Conservation (phyloP, 1,140 invertebrate genomes). For the Drosophila trapezifrons region DNA sequence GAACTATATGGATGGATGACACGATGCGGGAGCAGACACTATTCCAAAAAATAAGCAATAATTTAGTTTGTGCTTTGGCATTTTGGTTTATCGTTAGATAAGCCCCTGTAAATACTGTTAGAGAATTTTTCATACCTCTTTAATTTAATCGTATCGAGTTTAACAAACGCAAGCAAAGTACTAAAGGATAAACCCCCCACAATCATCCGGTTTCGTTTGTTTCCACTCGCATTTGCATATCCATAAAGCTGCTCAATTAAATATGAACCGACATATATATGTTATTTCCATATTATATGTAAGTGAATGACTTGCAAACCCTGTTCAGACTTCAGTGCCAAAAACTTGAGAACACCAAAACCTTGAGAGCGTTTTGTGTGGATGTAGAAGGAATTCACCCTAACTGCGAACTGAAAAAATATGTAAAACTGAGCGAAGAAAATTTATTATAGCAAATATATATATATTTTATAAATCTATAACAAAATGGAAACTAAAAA, state of each 20-base stretch:
- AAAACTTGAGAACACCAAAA: conserved; percentile 51
- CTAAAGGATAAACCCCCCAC: conserved; percentile 30
- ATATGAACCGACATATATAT: conserved; percentile 15
- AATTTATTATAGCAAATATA: conserved; percentile 57
- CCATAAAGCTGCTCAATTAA: conserved; percentile 62
- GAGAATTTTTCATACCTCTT: conserved; percentile 78
- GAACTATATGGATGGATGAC: conserved; percentile 17
- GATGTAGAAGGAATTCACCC: conserved; percentile 36
- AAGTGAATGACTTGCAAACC: conserved; percentile 19
- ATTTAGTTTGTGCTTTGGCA: conserved; percentile 76
- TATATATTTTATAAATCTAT: conserved; percentile 56
- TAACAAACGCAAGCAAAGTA: conserved; percentile 42
- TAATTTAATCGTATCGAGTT: conserved; percentile 63
- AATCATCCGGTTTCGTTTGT: conserved; percentile 48
- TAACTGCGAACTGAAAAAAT: conserved; percentile 47
- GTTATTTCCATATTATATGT: conserved; percentile 15
- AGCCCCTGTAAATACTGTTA: conserved; percentile 74
- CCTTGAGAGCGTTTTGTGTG: conserved; percentile 32
- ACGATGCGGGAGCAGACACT: conserved; percentile 49
- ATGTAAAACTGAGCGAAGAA: conserved; percentile 45
- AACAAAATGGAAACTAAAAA: conserved; percentile 21
- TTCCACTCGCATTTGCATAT: conserved; percentile 56
- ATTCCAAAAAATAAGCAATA: conserved; percentile 79
- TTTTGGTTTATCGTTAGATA: conserved; percentile 71
- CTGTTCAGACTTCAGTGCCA: conserved; percentile 45